Percentiles rank a stretch among this genome's conserved stretches.
Evolutionary conservation across 1,140 invertebrate species (phyloP).

Genomic region (Phocides pigmalion): DNA sequence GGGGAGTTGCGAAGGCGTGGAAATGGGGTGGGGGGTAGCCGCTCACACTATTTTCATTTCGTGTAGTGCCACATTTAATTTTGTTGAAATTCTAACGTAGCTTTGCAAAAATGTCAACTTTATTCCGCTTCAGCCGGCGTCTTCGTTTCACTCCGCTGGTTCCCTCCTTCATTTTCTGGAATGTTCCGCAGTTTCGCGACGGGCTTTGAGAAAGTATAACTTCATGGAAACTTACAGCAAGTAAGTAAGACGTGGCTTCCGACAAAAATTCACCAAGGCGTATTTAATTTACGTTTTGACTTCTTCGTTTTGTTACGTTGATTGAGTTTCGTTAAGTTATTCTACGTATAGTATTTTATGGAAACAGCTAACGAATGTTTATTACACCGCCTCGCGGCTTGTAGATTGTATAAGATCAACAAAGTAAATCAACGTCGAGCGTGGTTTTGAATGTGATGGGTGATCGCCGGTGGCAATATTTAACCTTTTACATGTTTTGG

Average conservation of each 20-base stretch:
- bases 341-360: too few relatives aligned
- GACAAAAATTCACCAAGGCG: constrained; percentile 78
- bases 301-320: constrained; percentile 47
- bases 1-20: constrained; percentile 35
- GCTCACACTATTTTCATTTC: constrained; percentile 79
- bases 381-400: too few relatives aligned
- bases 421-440: too few relatives aligned
- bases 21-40: constrained; percentile 32
- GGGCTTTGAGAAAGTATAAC: constrained; percentile 81
- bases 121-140: constrained; percentile 78
- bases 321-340: too few relatives aligned
- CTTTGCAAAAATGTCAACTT: constrained; percentile 84
- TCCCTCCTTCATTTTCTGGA: constrained; percentile 79
- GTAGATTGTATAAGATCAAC: too few relatives aligned
- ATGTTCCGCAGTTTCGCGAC: constrained; percentile 77
- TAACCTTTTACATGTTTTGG: too few relatives aligned
- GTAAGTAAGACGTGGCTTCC: constrained; percentile 77
- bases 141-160: constrained; percentile 77
- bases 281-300: constrained; percentile 81
- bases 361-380: too few relatives aligned
- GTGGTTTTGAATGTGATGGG: too few relatives aligned
- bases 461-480: too few relatives aligned
- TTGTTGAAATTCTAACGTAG: constrained; percentile 82
- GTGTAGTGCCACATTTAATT: constrained; percentile 82
- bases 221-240: constrained; percentile 78